Evolutionary conservation across 2,797 vertebrate genomes (phyloP).

Genomic region (Discoglossus pictus): DNA sequence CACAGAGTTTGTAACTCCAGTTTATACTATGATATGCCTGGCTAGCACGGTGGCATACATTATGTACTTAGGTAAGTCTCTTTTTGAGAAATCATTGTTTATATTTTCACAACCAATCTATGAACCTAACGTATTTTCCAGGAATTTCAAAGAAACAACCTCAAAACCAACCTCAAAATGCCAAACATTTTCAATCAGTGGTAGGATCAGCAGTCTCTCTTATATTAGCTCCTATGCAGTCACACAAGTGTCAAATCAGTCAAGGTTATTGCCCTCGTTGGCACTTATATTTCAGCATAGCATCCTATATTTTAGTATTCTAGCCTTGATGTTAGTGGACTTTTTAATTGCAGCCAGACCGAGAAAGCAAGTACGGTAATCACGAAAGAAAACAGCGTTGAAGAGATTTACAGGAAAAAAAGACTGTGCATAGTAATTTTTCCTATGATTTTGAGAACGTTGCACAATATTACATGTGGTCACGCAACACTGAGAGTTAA

Average conservation of each 20-base stretch:
- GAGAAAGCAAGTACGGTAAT: slow-evolving; percentile 22
- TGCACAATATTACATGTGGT: slow-evolving; percentile 20
- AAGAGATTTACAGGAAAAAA: slow-evolving; percentile 29
- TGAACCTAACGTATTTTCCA: slow-evolving; percentile 31
- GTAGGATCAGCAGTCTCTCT: neutral
- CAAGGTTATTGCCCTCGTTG: slow-evolving; percentile 7
- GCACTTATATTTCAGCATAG: slow-evolving; percentile 2
- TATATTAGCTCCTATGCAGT: slow-evolving; percentile 10
- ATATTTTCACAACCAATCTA: slow-evolving; percentile 30
- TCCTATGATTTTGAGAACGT: slow-evolving; percentile 33
- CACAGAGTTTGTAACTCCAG: too few relatives aligned
- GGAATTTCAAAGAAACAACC: slow-evolving; percentile 13
- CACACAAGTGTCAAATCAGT: slow-evolving; percentile 31
- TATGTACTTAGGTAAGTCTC: slow-evolving; percentile 10
- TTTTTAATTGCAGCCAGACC: slow-evolving; percentile 38
- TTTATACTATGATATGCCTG: too few relatives aligned
- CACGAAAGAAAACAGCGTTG: slow-evolving; percentile 26
- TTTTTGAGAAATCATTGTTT: slow-evolving; percentile 34
- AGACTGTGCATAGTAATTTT: slow-evolving; percentile 23
- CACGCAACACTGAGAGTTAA: slow-evolving; percentile 25
- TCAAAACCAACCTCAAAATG: slow-evolving; percentile 20
- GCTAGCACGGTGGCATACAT: slow-evolving; percentile 9
- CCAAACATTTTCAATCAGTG: slow-evolving; percentile 9
- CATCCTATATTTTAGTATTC: slow-evolving; percentile 14
- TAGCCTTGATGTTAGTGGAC: slow-evolving; percentile 10